Base-by-base conservation (phyloP, 1,140 invertebrate species). In the Drosophila setifemur region DNA sequence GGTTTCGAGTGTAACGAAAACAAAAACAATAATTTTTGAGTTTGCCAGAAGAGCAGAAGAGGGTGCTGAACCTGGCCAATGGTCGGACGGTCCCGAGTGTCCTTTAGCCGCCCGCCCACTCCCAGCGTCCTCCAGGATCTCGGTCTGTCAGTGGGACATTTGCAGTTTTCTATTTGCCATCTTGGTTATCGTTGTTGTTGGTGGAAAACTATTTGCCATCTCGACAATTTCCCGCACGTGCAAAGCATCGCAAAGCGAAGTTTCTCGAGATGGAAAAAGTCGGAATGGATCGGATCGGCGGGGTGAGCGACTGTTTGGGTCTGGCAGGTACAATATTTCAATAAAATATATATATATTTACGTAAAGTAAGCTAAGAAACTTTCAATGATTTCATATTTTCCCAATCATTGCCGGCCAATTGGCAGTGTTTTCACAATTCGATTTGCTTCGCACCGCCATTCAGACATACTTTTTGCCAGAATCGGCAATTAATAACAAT, bases 191-290 rank as follows among this genome's bases (percentile, higher is more conserved):
- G 42, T 70, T 72, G 42, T 70, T 58, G 55, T 71, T 67, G 75
- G 29, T 79, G 79, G 63, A 76, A 86, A 86, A 86, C 81, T 86
- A 86, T 86, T 86, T 86, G 81, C 81, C 75, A 86, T 86, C 81
- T 86, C 72, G 72, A 87, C 81, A 86, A 86, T 86, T 86, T 86
- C 76, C 73, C 72, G 81, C 72, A 86, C 81, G 81, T 86, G 81
- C 82, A 73, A 57, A 64, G 81, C 81, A 86, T 86, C 28, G 60
- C 72, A 81, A 81, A 61, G 37, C 37, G 45, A 81, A 79, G 66
- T 71, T 81, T 73, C 68, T 58, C 53, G 58, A 48, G 60, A 33
- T 39, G 9, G 6, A 19, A 33, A 39, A 19, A 19, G n/a, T n/a
- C 16, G 33, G 33, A 16, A 23, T 23, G 3, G 31, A 31, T 9